Base-by-base conservation (phyloP, 2,888 invertebrate species). In the Melolontha melolontha region DNA sequence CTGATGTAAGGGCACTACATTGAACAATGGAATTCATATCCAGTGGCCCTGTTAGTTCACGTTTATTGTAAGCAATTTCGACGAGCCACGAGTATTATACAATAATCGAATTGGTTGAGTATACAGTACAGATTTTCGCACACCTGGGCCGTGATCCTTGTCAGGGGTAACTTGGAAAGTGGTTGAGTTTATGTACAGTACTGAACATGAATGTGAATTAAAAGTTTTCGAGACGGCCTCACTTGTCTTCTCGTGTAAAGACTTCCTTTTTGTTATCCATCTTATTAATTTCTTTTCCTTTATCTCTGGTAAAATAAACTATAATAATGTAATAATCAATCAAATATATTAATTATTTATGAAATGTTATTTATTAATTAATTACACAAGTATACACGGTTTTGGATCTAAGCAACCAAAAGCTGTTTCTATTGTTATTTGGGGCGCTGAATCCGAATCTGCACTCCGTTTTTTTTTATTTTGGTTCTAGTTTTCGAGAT, bases 121-220 rank as follows among this genome's bases (percentile, higher is more conserved):
- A 64, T 57, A 44, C 14, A 64, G 69, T 70, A 71, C 73, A 71
- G 73, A 75, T 72, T 74, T 75, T 73, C 70, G 74, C 75, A 75
- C 75, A 75, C 75, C 75, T 75, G 75, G 75, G 68, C 71, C 70
- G 72, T 70, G 73, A 75, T 72, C 72, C 69, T 68, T 69, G 72
- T 71, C 73, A 71, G 75, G 73, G 73, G 73, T 70, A 69, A 71
- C 68, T 71, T 69, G 65, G 71, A 74, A 74, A 74, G 72, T 73
- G 70, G 72, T 72, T 73, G 65, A 68, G 63, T 66, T 69, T 66
- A 66, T 51, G 73, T 73, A 73, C 73, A 73, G 73, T 62, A 68
- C 71, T 66, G 69, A 57, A 63, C 71, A 70, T 71, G 66, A 70
- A 67, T 70, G 57, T 47, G 66, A 63, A 66, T 64, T 54, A 54